These are phyloP conservation scores for Anniella stebbinsi DNA, from an alignment of 2,797 vertebrate species.

Conservation along the genomic window DNA sequence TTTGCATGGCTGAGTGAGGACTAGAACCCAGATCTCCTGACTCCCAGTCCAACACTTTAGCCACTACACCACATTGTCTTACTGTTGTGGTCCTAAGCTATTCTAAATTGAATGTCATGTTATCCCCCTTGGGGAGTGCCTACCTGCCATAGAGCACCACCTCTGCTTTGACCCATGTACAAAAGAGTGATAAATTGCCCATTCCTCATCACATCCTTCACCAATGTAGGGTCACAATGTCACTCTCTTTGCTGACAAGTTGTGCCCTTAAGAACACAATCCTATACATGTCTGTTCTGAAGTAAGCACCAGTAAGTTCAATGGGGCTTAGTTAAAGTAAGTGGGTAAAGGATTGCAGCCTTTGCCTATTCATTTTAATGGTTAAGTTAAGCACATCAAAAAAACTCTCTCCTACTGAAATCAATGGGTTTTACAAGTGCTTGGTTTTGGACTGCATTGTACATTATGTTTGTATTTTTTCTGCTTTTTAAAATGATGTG, in stretches of 20 bases:
- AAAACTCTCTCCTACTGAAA: neutral
- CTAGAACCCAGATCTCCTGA: no score
- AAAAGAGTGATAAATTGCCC: neutral
- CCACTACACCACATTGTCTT: neutral
- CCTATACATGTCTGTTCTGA: neutral
- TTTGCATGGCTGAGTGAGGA: no score
- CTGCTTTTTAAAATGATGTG: neutral
- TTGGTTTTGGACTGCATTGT: no score
- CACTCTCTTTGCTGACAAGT: neutral
- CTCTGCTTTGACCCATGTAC: neutral
- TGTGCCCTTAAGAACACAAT: neutral
- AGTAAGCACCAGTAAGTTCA: neutral
- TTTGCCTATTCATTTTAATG: neutral
- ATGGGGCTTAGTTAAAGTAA: neutral
- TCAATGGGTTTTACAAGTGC: neutral
- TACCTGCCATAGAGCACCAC: neutral
- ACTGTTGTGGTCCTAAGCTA: neutral
- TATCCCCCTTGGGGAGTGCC: neutral
- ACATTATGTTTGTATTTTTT: neutral
- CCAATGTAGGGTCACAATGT: neutral
- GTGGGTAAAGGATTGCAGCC: neutral
- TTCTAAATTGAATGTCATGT: neutral
- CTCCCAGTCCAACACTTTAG: no score
- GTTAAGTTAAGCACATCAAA: neutral
- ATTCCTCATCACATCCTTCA: neutral